phyloP scores from a whole-genome alignment of 1,140 invertebrate species.

The Euwallacea fornicatus region DNA sequence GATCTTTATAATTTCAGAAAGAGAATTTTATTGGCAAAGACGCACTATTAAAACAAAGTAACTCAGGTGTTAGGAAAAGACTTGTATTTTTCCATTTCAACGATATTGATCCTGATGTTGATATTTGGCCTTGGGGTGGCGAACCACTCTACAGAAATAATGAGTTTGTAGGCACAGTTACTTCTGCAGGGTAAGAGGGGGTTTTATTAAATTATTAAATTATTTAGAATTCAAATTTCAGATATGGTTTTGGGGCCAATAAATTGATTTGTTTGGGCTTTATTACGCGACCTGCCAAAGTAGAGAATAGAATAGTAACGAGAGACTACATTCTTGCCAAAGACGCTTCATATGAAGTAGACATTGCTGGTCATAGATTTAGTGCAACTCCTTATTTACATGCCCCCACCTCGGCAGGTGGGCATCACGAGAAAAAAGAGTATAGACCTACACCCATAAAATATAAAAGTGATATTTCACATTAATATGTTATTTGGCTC shows the following conservation, averaged over 20 bases:
- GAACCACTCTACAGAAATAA: conserved; percentile 75
- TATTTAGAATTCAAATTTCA: conserved; percentile 47
- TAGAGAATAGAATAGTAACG: conserved; percentile 57
- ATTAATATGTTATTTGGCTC: conserved; percentile 41
- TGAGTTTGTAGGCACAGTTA: conserved; percentile 73
- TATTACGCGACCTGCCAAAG: conserved; percentile 57
- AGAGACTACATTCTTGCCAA: conserved; percentile 65
- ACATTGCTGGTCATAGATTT: conserved; percentile 66
- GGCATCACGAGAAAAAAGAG: conserved; percentile 37
- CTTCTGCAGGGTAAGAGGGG: conserved; percentile 69
- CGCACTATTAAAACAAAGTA: conserved; percentile 70
- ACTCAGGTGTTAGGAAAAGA: conserved; percentile 67
- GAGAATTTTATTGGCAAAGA: conserved; percentile 74
- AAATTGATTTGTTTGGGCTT: conserved; percentile 69
- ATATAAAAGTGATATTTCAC: conserved; percentile 38
- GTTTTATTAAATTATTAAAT: conserved; percentile 15
- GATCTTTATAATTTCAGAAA: conserved; percentile 56
- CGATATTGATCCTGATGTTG: conserved; percentile 69
- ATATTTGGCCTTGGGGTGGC: conserved; percentile 81
- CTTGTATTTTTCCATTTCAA: conserved; percentile 75
- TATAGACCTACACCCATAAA: conserved; percentile 49
- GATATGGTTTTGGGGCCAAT: conserved; percentile 67
- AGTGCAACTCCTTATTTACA: conserved; percentile 64
- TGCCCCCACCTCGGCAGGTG: conserved; percentile 53
- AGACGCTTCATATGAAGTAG: conserved; percentile 66